Evolutionary conservation across 1,140 invertebrate genomes (phyloP).

Genomic region (Sinella curviseta): DNA sequence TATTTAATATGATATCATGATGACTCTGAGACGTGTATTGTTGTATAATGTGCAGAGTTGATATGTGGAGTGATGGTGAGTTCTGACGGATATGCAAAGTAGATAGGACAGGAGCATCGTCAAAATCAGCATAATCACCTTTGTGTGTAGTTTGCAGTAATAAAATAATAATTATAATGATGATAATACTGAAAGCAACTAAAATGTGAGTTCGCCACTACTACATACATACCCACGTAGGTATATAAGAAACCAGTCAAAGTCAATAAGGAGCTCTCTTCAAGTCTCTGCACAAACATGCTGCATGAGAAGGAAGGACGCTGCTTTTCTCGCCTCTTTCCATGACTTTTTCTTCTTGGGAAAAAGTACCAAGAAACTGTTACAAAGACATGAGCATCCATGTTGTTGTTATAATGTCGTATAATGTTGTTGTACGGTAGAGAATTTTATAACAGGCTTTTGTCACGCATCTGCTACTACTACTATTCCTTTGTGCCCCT

Average conservation of each 20-base stretch:
- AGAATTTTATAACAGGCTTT: conserved; percentile 2
- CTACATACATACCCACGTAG: no score
- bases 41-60: neutral
- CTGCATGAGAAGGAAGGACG: neutral
- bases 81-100: conserved; percentile 19
- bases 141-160: conserved; percentile 3
- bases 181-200: neutral
- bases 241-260: no score
- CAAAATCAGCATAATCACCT: conserved; percentile 25
- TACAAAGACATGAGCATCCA: neutral
- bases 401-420: neutral
- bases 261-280: no score
- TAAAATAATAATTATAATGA: conserved; percentile 5
- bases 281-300: no score
- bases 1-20: neutral
- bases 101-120: conserved; percentile 23
- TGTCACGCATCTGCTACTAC: conserved; percentile 23
- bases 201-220: neutral
- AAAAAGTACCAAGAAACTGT: neutral
- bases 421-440: no score
- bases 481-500: neutral
- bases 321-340: neutral
- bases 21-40: neutral
- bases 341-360: neutral
- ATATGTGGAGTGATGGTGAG: neutral